Conservation (phyloP, 53 echinoderm and acorn worm species). For the Echinometra lucunter region DNA sequence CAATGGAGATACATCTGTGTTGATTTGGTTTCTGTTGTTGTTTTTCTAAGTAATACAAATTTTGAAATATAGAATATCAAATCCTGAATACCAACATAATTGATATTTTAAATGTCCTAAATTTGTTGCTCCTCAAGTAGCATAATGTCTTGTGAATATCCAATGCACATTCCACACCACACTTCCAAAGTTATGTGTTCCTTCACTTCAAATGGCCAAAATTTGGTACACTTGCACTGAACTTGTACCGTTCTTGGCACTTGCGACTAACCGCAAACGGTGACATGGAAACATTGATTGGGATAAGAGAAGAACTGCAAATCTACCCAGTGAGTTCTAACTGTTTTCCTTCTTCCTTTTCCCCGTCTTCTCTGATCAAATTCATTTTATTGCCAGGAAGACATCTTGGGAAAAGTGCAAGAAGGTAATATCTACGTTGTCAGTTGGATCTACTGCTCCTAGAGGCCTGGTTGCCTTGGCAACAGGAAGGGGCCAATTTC, state of each 20-base stretch:
- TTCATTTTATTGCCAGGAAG: slow-evolving; percentile 57
- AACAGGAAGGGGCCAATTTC: slow-evolving; percentile 66
- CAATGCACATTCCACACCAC: neutral
- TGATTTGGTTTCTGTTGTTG: no score
- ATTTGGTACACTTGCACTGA: neutral
- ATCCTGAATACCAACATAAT: no score
- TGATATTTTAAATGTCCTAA: no score
- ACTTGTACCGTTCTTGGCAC: neutral
- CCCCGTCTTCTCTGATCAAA: slow-evolving; percentile 55
- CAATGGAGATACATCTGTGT: no score
- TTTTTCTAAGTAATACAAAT: no score
- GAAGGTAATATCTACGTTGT: slow-evolving; percentile 38
- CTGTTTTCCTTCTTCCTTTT: slow-evolving; percentile 59
- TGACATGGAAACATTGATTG: slow-evolving; percentile 11
- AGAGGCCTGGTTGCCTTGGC: slow-evolving; percentile 25
- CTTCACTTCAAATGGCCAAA: no score
- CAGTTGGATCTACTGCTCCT: slow-evolving; percentile 11
- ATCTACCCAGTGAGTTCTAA: slow-evolving; percentile 5
- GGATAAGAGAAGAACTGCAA: neutral
- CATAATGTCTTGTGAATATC: neutral
- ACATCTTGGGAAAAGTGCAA: slow-evolving; percentile 36
- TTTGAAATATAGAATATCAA: no score
- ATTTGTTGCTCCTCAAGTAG: neutral
- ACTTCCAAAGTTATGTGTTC: neutral
- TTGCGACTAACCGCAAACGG: neutral